Evolutionary conservation across 1,140 invertebrate genomes (phyloP), one percentile per base, ranked within the genome.

Genomic region (Akabosia matsudoensis): DNA sequence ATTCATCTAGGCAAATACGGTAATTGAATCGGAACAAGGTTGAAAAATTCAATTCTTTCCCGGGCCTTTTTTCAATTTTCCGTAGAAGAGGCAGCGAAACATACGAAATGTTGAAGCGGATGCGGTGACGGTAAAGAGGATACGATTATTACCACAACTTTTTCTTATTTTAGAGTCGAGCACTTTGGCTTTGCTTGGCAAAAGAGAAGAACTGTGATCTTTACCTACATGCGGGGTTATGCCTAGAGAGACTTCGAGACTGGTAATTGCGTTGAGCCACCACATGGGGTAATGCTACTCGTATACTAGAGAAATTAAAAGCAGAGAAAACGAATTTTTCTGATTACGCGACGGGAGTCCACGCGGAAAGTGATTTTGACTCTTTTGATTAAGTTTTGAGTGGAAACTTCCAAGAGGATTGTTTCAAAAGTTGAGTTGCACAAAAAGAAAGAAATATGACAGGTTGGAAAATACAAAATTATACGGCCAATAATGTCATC

Each of bases 11-110:
- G 61, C 28, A 67, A 31, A 28, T 67, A 31, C 24, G 24, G 61
- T 67, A 67, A 67, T 67, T 28, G 61, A 67, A 67, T 67, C 61
- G 61, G 61, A 67, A 67, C 30, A 67, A 2, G 7, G 37, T 18
- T 31, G 24, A 67, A 67, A 67, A 67, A 30, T 67, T 67, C 30
- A 67, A 67, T 67, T 67, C 61, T 67, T 56, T 56, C 7, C 54
- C 54, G 4, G 54, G 22, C 10, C 4, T n/a, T n/a, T 56, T 56
- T 24, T 56, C 61, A 67, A 7, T 4, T 67, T 67, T 22, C 4
- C 30, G 22, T 67, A 30, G 28, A 4, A 61, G 24, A 61, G 54
- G 54, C 4, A 61, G n/a, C 7, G 24, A n/a, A n/a, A n/a, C 10
- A 51, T 51, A 51, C 10, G n/a, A 51, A n/a, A 51, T 51, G 45